Conservation (phyloP, 2,113 vertebrate species). For the Crotalus tigris region DNA sequence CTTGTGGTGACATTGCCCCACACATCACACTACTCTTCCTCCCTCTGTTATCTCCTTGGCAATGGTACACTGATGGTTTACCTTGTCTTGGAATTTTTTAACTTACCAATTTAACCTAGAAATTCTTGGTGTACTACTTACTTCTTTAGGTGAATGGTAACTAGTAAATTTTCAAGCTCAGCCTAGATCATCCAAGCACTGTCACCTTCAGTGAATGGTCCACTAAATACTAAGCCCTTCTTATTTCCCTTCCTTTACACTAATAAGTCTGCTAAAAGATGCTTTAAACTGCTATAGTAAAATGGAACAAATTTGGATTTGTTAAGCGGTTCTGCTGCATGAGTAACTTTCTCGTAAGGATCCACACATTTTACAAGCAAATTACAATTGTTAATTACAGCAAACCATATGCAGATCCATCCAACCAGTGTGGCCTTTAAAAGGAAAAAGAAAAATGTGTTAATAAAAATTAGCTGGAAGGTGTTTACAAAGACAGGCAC, state of each 20-base stretch:
- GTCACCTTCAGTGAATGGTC: neutral
- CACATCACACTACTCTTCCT: neutral
- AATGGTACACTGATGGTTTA: neutral
- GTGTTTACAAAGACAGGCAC: neutral
- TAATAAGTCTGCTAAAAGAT: neutral
- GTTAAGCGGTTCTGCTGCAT: neutral
- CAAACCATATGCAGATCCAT: neutral
- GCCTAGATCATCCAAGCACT: neutral
- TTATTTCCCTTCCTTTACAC: neutral
- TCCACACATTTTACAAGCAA: neutral
- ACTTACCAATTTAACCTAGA: neutral
- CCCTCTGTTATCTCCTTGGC: neutral
- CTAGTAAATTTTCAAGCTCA: neutral
- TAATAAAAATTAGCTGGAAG: neutral
- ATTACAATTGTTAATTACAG: neutral
- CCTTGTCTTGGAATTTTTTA: neutral
- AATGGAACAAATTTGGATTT: neutral
- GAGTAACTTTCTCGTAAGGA: neutral
- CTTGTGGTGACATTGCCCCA: neutral
- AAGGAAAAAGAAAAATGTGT: neutral
- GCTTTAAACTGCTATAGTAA: neutral
- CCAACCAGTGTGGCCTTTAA: neutral
- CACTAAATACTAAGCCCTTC: neutral
- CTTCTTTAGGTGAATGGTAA: neutral
- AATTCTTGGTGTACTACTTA: neutral